A percentile compares a stretch with the other conserved stretches of the same genome.
phyloP scores from a whole-genome alignment of 2,888 invertebrate species.

The Dichetophora obliterata region DNA sequence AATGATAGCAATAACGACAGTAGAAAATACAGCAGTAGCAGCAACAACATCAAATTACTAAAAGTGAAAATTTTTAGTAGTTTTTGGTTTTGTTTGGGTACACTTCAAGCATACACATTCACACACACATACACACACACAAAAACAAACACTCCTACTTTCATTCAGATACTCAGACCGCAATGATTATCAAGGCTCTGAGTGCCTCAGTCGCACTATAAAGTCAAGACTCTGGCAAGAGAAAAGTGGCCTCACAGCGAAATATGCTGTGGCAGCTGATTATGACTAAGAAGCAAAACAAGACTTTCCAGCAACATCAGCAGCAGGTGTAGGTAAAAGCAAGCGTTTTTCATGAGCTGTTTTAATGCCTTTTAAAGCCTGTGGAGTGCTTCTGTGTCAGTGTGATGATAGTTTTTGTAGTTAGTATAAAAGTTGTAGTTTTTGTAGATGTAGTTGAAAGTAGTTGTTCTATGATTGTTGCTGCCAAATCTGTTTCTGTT shows the following conservation, averaged over 20 bases:
- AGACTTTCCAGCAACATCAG: conserved; percentile 43
- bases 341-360: neutral
- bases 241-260: too few species aligned
- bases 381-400: conserved; percentile 58
- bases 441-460: neutral
- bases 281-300: too few species aligned
- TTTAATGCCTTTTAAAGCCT: conserved; percentile 13
- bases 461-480: neutral
- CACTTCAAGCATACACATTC: neutral
- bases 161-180: conserved; percentile 57
- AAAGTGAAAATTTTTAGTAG: conserved; percentile 5
- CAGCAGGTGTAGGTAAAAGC: neutral
- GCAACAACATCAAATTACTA: neutral
- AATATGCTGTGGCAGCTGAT: too few species aligned
- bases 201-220: conserved; percentile 43
- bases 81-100: neutral
- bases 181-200: neutral
- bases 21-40: neutral
- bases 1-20: neutral
- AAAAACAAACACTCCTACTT: conserved; percentile 19
- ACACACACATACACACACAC: neutral
- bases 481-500: neutral
- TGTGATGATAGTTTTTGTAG: conserved; percentile 8
- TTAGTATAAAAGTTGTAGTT: neutral
- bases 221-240: conserved; percentile 34